Evolutionary conservation across 2,888 invertebrate genomes (phyloP), one percentile per base, ranked within the genome.

Genomic region (Xylocampa areola): DNA sequence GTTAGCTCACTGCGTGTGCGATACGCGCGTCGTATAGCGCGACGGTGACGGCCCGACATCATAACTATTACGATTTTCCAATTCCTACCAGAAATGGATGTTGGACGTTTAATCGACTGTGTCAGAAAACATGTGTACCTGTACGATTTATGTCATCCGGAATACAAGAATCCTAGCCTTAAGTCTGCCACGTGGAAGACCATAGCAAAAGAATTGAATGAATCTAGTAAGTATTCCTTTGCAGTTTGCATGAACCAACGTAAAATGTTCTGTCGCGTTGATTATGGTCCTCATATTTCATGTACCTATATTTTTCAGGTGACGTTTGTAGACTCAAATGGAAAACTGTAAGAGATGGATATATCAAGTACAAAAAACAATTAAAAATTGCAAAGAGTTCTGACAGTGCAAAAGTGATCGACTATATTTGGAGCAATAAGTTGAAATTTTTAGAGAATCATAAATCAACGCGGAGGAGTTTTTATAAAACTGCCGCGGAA

Each of bases 301-400:
- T 4, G 21, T 11, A n/a, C n/a, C 4, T 35, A 4, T n/a, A 5
- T 21, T 39, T 73, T 72, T 4, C 65, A 83, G 83, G 66, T 65
- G 76, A 80, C 5, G 47, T 75, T 30, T 76, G 77, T 29, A 79
- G 63, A 67, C 73, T 71, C 5, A 82, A 82, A 72, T 83, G 83
- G 82, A 82, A 82, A 53, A 80, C 77, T 0, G 68, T 83, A 17
- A 72, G 79, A 71, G 83, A 83, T 37, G 76, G 78, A 13, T 82
- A 81, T 51, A 81, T 77, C 4, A 82, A 80, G 36, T 77, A 76
- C 45, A 82, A 75, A 65, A 82, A 77, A 32, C 63, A 64, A 33
- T 27, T 68, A 19, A 63, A 68, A 54, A 48, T 52, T 10, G 51
- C 66, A 4, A 35, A 61, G 6, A 36, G 44, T 6, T 58, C 57